Base-by-base conservation (phyloP, 2,888 invertebrate species). In the Caenorhabditis imperialis region DNA sequence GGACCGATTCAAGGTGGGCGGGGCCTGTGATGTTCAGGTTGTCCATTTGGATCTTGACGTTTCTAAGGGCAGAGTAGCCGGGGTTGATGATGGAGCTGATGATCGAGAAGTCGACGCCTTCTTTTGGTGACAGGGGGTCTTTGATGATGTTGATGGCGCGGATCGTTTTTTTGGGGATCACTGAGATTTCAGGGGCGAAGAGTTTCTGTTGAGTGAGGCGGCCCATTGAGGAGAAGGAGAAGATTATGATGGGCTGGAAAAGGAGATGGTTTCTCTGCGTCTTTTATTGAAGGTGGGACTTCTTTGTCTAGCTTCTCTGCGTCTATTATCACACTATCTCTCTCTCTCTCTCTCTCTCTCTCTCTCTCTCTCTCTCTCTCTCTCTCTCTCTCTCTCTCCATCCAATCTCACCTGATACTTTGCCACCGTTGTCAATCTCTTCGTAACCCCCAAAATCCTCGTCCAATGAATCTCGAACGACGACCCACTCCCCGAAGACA, bases 71-170 rank as follows among this genome's bases (percentile, higher is more conserved):
- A 3, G 77, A 67, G 44, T 79, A 79, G 8, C 80, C 80, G 10
- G 69, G 74, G 54, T 80, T 80, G n/a, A 80, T 76, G n/a, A 80
- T 74, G 5, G 77, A 65, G 8, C 71, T 72, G 25, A 72, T 71
- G 12, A 78, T 42, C 2, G 79, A 80, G 44, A 78, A 78, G 20
- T 74, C 53, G 16, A 35, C 53, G 40, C 38, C 50, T 30, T 53
- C 60, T 23, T n/a, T 45, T 4, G 75, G 75, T n/a, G 75, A 75
- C 7, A 63, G 40, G 16, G 50, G 40, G 22, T 75, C 75, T 38
- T 63, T 69, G 33, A 75, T 75, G 30, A 75, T 65, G 47, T 71
- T 75, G 23, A 75, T 71, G 2, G 67, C 71, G n/a, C 61, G 55
- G 50, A 71, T 42, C 0, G 57, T 67, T 50, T 67, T 75, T 45